Conservation (phyloP, 2,888 invertebrate genomes). For the Chrysomela aeneicollis region DNA sequence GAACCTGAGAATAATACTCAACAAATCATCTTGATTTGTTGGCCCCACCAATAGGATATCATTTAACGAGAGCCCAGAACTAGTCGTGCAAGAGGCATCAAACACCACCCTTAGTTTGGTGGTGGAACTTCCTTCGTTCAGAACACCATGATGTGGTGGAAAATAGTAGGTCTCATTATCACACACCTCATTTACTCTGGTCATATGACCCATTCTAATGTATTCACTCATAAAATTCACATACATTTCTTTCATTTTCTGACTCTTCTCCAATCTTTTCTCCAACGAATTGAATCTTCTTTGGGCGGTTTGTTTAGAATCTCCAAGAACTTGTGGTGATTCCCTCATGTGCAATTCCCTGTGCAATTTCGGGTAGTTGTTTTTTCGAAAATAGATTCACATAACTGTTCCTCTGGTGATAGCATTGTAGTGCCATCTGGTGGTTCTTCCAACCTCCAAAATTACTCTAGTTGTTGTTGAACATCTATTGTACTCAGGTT, state of each 20-base stretch:
- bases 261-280: background rate
- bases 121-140: constrained; percentile 28
- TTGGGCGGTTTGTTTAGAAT: constrained; percentile 30
- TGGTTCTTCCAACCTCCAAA: background rate
- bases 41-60: constrained; percentile 23
- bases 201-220: too few species aligned
- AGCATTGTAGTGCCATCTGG: background rate
- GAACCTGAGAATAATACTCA: constrained; percentile 10
- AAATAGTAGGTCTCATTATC: too few species aligned
- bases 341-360: background rate
- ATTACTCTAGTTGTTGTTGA: background rate
- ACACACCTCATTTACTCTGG: too few species aligned
- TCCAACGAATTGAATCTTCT: constrained; percentile 20
- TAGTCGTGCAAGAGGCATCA: constrained; percentile 59
- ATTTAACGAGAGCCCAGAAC: constrained; percentile 16
- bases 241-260: background rate
- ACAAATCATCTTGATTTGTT: constrained; percentile 16
- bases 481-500: background rate
- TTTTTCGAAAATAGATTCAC: background rate
- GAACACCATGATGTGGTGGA: constrained; percentile 21
- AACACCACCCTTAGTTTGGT: too few species aligned
- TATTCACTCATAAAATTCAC: too few species aligned
- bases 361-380: background rate
- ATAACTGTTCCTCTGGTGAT: background rate
- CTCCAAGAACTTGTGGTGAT: constrained; percentile 26